Percentiles rank a stretch among this genome's conserved stretches.
These are phyloP conservation scores for Aplochiton taeniatus DNA, from an alignment of 2,797 vertebrate genomes.

Conservation along the genomic window DNA sequence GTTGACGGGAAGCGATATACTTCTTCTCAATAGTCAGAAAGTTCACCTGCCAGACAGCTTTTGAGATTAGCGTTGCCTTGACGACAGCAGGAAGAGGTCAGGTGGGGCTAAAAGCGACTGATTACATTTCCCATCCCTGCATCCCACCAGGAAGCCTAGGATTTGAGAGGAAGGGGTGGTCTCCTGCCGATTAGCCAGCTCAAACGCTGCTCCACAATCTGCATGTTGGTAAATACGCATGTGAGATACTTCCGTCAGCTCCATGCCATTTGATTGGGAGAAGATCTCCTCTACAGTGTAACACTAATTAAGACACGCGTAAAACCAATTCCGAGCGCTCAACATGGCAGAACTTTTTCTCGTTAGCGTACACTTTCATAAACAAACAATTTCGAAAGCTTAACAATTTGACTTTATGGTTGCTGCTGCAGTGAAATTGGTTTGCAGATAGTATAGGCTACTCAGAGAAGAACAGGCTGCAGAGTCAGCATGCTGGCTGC, in stretches of 20 bases:
- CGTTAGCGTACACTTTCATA: too few species aligned
- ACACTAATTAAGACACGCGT: too few species aligned
- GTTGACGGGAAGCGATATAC: conserved; percentile 42
- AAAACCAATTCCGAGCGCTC: too few species aligned
- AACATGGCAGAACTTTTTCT: too few species aligned
- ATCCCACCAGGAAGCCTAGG: conserved; percentile 63
- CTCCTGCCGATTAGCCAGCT: conserved; percentile 66
- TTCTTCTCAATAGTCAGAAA: conserved; percentile 41
- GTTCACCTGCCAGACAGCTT: conserved; percentile 64
- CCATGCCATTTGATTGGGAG: too few species aligned
- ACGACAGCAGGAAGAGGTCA: conserved; percentile 59
- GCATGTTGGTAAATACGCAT: conserved; percentile 56
- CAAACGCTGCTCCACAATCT: conserved; percentile 60
- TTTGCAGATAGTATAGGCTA: too few species aligned
- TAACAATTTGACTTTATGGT: too few species aligned
- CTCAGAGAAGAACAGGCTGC: too few species aligned
- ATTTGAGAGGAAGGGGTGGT: conserved; percentile 62
- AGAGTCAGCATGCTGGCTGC: too few species aligned
- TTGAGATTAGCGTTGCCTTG: conserved; percentile 72
- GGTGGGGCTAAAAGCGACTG: conserved; percentile 66
- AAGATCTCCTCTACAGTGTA: too few species aligned
- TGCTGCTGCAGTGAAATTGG: too few species aligned
- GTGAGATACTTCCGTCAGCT: neutral
- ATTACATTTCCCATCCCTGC: conserved; percentile 72
- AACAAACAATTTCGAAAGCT: too few species aligned